Percentiles rank a stretch among this genome's conserved stretches.
These are phyloP conservation scores for Molanna angustata DNA, from an alignment of 2,888 invertebrate genomes.

Conservation along the genomic window DNA sequence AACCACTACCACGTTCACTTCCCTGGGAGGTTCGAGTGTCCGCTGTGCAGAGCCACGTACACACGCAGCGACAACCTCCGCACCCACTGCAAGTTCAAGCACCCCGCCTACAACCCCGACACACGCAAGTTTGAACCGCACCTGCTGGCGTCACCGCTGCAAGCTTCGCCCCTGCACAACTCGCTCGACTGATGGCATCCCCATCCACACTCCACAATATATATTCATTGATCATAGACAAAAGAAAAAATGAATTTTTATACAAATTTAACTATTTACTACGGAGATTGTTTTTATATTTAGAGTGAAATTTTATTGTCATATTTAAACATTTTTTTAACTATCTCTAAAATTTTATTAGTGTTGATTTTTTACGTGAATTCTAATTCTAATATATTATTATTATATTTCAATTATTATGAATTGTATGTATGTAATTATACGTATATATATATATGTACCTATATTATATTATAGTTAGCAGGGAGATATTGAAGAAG, in stretches of 20 bases:
- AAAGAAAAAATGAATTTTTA: conserved; percentile 54
- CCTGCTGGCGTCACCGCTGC: conserved; percentile 48
- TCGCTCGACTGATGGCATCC: conserved; percentile 46
- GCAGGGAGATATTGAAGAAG: conserved; percentile 22
- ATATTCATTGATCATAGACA: conserved; percentile 41
- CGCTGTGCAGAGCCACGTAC: conserved; percentile 86
- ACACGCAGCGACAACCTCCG: conserved; percentile 90
- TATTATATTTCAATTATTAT: conserved; percentile 28
- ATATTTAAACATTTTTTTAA: conserved; percentile 56
- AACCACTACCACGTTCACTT: conserved; percentile 94
- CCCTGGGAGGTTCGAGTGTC: conserved; percentile 89
- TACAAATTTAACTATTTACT: conserved; percentile 57
- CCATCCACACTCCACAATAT: conserved; percentile 28
- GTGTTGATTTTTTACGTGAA: conserved; percentile 57
- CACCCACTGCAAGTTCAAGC: conserved; percentile 91
- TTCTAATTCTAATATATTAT: conserved; percentile 33
- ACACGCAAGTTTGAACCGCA: conserved; percentile 79
- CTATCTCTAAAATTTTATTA: conserved; percentile 47
- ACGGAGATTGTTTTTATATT: conserved; percentile 59
- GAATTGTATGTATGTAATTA: conserved; percentile 16
- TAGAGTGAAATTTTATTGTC: conserved; percentile 56
- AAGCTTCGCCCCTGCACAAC: too few species aligned
- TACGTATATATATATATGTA: not conserved
- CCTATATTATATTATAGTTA: not conserved
- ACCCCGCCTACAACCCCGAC: conserved; percentile 82